A percentile compares a stretch with the other conserved stretches of the same genome.
These are phyloP conservation scores for Apogon talboti DNA, from an alignment of 2,797 vertebrate genomes.

Conservation along the genomic window DNA sequence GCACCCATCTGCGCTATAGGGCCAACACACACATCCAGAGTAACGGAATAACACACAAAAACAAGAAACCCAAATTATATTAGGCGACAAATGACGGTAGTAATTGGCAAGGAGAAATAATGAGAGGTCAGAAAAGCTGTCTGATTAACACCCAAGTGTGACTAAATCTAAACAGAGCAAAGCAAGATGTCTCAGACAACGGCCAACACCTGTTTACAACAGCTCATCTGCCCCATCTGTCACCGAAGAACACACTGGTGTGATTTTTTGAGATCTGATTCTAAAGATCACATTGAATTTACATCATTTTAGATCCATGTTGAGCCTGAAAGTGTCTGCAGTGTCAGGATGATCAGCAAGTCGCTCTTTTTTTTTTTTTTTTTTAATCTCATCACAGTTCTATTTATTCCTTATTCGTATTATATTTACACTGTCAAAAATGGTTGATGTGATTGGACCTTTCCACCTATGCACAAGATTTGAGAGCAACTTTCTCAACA, in stretches of 20 bases:
- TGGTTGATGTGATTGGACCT: no score
- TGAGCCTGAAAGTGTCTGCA: not conserved
- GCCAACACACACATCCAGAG: slow-evolving; percentile 23
- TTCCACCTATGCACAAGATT: no score
- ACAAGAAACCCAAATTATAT: slow-evolving; percentile 11
- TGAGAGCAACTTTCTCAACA: no score
- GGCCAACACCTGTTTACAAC: slow-evolving; percentile 36
- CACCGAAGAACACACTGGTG: not conserved
- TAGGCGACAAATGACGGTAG: slow-evolving; percentile 16
- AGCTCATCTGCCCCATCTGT: slow-evolving; percentile 33
- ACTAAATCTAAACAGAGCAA: not conserved
- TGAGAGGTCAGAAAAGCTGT: not conserved
- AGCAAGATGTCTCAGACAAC: not conserved
- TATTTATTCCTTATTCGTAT: no score
- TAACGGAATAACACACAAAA: slow-evolving; percentile 20
- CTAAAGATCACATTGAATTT: not conserved
- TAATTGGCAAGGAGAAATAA: not conserved
- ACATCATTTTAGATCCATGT: not conserved
- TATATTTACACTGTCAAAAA: no score
- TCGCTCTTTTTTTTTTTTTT: no score
- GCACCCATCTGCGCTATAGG: slow-evolving; percentile 76
- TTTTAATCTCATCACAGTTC: no score
- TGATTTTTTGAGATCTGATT: slow-evolving; percentile 28
- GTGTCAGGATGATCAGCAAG: no score
- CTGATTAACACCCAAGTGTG: slow-evolving; percentile 3